phyloP scores from a whole-genome alignment of 2,797 vertebrate genomes.

The Cynopterus sphinx region DNA sequence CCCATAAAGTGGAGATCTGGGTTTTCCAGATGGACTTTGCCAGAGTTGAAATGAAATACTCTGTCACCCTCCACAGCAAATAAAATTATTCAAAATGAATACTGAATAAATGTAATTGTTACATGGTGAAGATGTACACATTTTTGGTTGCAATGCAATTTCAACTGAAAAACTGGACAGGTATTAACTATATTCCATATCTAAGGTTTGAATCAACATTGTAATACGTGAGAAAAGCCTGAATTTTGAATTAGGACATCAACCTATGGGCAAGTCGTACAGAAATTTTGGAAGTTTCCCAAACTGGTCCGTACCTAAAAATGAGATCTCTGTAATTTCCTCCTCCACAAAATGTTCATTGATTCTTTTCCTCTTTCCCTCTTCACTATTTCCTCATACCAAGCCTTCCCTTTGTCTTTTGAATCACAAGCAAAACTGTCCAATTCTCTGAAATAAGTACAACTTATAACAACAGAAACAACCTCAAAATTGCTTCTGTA shows the following conservation, averaged over 20 bases:
- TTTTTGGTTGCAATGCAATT: neutral
- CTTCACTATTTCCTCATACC: rapidly evolving
- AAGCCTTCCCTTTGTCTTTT: neutral
- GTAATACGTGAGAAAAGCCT: neutral
- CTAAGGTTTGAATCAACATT: neutral
- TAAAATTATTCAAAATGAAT: neutral
- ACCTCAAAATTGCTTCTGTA: neutral
- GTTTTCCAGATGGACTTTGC: neutral
- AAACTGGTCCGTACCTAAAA: neutral
- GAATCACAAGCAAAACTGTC: neutral
- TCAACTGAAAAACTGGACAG: neutral
- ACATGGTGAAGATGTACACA: neutral
- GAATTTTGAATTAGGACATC: neutral
- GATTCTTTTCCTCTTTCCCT: neutral
- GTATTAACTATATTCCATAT: neutral
- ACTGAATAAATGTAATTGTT: neutral
- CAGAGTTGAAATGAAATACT: neutral
- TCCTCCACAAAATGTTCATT: neutral
- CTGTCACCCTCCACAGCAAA: neutral
- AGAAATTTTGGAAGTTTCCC: neutral
- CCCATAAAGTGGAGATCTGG: neutral
- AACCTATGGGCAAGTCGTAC: neutral
- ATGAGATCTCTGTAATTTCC: neutral
- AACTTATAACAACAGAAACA: neutral
- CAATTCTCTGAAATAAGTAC: neutral